phyloP scores from a whole-genome alignment of 2,888 invertebrate genomes.

The Piscicola geometra region DNA sequence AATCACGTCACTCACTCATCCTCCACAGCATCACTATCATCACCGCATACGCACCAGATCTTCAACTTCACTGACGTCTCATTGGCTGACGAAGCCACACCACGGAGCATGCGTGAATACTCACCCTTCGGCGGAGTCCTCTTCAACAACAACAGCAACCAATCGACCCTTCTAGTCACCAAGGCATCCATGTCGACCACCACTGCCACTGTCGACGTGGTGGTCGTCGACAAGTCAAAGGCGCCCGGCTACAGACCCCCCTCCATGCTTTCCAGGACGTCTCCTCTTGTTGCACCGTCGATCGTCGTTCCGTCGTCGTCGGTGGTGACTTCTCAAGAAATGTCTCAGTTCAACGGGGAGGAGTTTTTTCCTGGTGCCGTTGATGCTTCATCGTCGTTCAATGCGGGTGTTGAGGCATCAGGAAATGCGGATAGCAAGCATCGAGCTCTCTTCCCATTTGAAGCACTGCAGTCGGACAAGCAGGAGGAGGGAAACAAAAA shows the following conservation, averaged over 20 bases:
- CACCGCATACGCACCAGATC: neutral
- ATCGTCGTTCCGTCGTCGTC: neutral
- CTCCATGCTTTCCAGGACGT: constrained; percentile 29
- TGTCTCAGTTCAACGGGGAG: too few relatives aligned
- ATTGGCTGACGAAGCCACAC: neutral
- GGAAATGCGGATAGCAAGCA: neutral
- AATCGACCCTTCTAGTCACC: constrained; percentile 12
- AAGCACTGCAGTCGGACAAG: neutral
- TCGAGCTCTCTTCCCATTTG: neutral
- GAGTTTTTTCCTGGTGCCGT: neutral
- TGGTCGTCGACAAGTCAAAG: constrained; percentile 51
- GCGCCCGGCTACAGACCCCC: constrained; percentile 56
- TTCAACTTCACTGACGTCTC: constrained; percentile 12
- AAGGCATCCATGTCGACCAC: constrained; percentile 41
- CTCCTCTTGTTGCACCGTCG: constrained; percentile 11
- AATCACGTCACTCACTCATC: too few relatives aligned
- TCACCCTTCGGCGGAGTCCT: constrained; percentile 77
- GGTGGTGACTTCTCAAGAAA: too few relatives aligned
- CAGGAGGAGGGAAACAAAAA: neutral
- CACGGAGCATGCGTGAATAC: constrained; percentile 66
- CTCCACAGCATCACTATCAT: too few relatives aligned
- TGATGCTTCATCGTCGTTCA: neutral
- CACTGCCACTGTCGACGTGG: constrained; percentile 44
- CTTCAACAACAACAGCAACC: neutral
- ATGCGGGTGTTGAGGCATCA: too few relatives aligned